Percentiles rank a stretch among this genome's conserved stretches.
Evolutionary conservation across 1,140 invertebrate genomes (phyloP).

Genomic region (Temnothorax longispinosus): DNA sequence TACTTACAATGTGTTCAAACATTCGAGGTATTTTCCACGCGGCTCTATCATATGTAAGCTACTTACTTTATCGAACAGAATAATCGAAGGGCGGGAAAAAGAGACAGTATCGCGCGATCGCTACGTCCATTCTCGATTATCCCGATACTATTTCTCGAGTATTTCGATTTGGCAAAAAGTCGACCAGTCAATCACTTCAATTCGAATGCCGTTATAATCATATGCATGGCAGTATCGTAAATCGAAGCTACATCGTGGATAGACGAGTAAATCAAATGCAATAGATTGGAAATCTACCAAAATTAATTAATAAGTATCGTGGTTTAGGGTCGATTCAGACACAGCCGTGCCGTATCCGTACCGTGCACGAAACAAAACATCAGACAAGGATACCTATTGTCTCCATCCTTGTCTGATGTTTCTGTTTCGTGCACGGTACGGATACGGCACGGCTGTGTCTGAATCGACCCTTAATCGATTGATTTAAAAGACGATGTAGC

Average conservation of each 20-base stretch:
- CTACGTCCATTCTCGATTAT: slow-evolving; percentile 12
- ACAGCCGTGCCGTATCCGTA: no score
- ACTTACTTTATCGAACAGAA: slow-evolving; percentile 48
- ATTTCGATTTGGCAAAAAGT: neutral
- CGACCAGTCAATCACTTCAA: slow-evolving; percentile 1
- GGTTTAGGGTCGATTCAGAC: no score
- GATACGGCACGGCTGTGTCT: no score
- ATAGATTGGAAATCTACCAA: neutral
- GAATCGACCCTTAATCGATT: no score
- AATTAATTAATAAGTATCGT: neutral
- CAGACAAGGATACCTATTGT: no score
- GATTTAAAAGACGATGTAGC: neutral
- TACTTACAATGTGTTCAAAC: slow-evolving; percentile 47
- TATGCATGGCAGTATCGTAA: neutral
- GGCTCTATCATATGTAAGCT: slow-evolving; percentile 28
- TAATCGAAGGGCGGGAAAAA: slow-evolving; percentile 22
- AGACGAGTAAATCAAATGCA: neutral
- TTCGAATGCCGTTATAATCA: neutral
- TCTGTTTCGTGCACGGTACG: no score
- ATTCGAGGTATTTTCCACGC: slow-evolving; percentile 51
- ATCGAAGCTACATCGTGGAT: neutral
- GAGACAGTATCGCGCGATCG: neutral
- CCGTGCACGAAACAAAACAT: no score
- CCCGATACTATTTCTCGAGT: neutral
- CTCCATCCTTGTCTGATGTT: no score